phyloP scores from a whole-genome alignment of 1,140 invertebrate genomes.

The Chionoecetes opilio region DNA sequence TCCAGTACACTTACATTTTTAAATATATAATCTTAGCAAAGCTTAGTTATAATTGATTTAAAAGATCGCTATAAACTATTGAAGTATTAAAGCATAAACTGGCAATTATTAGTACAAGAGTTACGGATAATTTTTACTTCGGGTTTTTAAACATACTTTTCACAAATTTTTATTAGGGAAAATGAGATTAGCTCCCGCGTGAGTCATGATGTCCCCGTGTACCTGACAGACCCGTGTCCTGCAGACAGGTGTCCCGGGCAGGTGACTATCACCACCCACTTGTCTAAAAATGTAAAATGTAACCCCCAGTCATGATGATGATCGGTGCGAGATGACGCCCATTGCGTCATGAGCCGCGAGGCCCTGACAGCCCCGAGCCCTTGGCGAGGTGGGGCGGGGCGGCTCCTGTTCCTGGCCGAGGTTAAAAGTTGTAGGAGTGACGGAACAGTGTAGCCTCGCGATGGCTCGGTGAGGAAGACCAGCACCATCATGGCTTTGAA shows the following conservation, averaged over 20 bases:
- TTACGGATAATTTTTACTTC: not conserved
- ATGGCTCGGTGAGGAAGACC: too few relatives aligned
- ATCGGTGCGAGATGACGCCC: not conserved
- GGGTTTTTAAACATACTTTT: not conserved
- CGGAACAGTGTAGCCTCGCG: too few relatives aligned
- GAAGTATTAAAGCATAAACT: slow-evolving; percentile 7
- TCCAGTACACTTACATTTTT: slow-evolving; percentile 10
- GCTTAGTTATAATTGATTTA: slow-evolving; percentile 21
- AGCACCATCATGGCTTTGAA: too few relatives aligned
- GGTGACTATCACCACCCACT: slow-evolving; percentile 23
- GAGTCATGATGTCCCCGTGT: slow-evolving; percentile 5
- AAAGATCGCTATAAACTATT: not conserved
- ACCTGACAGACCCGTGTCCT: slow-evolving; percentile 14
- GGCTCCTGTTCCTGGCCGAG: not conserved
- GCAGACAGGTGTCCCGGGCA: slow-evolving; percentile 22
- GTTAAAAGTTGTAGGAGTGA: too few relatives aligned
- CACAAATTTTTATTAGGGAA: not conserved
- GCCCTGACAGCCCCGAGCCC: not conserved
- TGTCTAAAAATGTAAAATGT: slow-evolving; percentile 4
- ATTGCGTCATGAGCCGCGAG: not conserved
- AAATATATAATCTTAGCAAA: slow-evolving; percentile 32
- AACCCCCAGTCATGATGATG: too few relatives aligned
- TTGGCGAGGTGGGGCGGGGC: not conserved
- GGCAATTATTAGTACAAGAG: not conserved
- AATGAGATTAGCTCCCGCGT: not conserved